Evolutionary conservation across 2,113 vertebrate species (phyloP).

Genomic region (Narcine bancroftii): DNA sequence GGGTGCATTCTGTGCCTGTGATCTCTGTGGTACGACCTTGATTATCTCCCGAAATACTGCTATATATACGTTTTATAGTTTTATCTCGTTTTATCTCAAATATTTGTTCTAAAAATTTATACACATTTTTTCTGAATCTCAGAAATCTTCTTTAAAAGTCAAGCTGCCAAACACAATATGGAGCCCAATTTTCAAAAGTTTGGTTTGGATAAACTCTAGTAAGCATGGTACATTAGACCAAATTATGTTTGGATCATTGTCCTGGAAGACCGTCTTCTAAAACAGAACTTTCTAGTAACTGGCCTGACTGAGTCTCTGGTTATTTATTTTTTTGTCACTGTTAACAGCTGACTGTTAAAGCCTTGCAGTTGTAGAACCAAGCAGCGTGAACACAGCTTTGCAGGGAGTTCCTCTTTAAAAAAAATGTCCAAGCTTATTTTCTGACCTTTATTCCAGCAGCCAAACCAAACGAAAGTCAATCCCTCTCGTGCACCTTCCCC

Average conservation of each 20-base stretch:
- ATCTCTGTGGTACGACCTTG: not conserved
- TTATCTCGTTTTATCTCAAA: too few relatives aligned
- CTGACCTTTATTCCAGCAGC: not conserved
- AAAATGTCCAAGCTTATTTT: not conserved
- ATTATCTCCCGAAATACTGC: not conserved
- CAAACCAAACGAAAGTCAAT: not conserved
- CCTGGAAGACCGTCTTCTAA: not conserved
- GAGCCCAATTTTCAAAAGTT: not conserved
- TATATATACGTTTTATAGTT: too few relatives aligned
- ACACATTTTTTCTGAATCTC: not conserved
- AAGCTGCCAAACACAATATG: not conserved
- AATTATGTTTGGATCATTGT: not conserved
- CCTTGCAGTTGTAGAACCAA: not conserved
- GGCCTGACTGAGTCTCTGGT: not conserved
- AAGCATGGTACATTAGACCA: not conserved
- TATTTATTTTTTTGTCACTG: not conserved
- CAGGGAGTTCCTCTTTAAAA: not conserved
- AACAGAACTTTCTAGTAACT: not conserved
- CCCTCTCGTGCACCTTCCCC: not conserved
- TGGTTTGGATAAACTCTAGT: not conserved
- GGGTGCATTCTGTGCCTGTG: not conserved
- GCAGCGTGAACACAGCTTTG: not conserved
- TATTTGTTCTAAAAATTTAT: not conserved
- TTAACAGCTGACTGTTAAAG: not conserved
- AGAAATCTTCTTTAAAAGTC: not conserved